Percentiles rank a stretch among this genome's conserved stretches.
These are phyloP conservation scores for Catocala sponsa DNA, from an alignment of 2,888 invertebrate genomes.

Conservation along the genomic window DNA sequence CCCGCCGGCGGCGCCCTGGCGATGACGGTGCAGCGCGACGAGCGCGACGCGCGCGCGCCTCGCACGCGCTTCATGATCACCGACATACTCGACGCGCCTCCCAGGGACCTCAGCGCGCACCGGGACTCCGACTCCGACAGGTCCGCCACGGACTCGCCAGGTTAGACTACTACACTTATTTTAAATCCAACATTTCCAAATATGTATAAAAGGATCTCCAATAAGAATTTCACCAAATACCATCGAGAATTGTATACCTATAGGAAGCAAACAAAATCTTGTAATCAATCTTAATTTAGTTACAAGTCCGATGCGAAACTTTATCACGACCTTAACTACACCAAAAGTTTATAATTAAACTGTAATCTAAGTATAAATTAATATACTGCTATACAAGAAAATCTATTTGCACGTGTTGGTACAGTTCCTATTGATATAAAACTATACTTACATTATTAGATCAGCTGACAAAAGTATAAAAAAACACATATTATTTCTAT, in stretches of 20 bases:
- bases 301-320: no score
- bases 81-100: constrained; percentile 92
- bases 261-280: no score
- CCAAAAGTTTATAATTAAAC: no score
- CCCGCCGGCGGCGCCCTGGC: constrained; percentile 86
- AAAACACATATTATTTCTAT: not conserved
- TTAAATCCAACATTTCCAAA: no score
- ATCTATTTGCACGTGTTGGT: no score
- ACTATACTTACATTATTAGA: no score
- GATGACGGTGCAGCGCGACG: constrained; percentile 90
- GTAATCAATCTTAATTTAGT: not conserved
- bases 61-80: constrained; percentile 96
- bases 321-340: no score
- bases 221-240: not conserved
- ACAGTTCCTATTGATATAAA: no score
- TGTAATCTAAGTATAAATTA: no score
- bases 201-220: no score
- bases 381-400: no score
- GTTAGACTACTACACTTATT: constrained; percentile 50
- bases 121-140: constrained; percentile 87
- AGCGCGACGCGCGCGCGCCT: constrained; percentile 92
- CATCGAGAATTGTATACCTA: no score
- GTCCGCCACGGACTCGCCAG: constrained; percentile 88
- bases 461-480: not conserved
- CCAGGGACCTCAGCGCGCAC: constrained; percentile 87